Evolutionary conservation across 2,888 invertebrate species (phyloP).

Genomic region (Pseudolycoriella hygida): DNA sequence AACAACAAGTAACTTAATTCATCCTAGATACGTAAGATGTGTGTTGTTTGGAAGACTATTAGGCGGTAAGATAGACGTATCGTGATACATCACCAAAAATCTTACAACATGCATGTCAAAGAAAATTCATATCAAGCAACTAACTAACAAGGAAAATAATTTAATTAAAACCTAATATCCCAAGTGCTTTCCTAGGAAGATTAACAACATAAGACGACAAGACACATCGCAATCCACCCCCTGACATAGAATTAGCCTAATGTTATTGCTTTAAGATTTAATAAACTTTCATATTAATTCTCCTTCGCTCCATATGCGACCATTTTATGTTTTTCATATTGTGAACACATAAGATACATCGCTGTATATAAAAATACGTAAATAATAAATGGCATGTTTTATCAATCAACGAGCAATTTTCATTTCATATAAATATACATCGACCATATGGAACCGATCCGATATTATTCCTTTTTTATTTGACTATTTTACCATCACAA

Average conservation of each 20-base stretch:
- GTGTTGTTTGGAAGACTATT: too few relatives aligned
- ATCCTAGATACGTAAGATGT: too few relatives aligned
- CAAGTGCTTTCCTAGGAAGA: background rate
- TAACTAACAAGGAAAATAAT: constrained; percentile 1
- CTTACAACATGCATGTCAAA: too few relatives aligned
- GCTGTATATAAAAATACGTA: background rate
- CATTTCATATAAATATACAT: background rate
- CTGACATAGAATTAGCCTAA: background rate
- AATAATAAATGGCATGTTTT: background rate
- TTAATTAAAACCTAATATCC: background rate
- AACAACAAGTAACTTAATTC: too few relatives aligned
- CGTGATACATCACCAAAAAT: too few relatives aligned
- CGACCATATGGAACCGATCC: background rate
- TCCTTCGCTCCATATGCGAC: too few relatives aligned
- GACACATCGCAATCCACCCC: too few relatives aligned
- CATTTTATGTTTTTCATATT: background rate
- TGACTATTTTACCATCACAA: too few relatives aligned
- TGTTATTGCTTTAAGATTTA: background rate
- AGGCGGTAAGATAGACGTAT: too few relatives aligned
- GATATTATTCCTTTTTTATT: background rate
- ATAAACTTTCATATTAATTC: background rate
- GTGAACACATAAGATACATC: background rate
- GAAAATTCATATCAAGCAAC: background rate
- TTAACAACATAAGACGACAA: too few relatives aligned
- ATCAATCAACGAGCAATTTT: constrained; percentile 1